Conservation (phyloP, 2,888 invertebrate genomes). For the Xylota segnis region DNA sequence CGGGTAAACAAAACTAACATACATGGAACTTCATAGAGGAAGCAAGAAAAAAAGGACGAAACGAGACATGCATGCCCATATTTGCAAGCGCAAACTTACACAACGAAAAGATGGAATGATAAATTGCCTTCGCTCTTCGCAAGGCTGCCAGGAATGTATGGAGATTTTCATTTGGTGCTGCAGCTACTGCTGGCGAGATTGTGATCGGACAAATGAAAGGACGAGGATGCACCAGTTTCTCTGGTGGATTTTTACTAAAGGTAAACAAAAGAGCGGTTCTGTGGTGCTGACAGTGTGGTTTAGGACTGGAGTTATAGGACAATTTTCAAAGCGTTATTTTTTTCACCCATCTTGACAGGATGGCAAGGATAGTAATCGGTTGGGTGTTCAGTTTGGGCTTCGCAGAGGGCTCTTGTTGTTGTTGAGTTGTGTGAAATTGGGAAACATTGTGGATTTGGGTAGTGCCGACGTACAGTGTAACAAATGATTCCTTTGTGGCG, state of each 20-base stretch:
- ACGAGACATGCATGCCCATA: constrained; percentile 46
- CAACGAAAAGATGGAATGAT: constrained; percentile 65
- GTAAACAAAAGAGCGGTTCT: constrained; percentile 62
- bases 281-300: constrained; percentile 70
- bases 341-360: constrained; percentile 36
- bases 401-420: neutral
- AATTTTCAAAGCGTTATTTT: constrained; percentile 45
- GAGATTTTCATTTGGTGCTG: constrained; percentile 44
- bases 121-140: constrained; percentile 54
- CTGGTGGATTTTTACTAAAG: constrained; percentile 38
- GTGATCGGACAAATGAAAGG: constrained; percentile 67
- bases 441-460: too few species aligned
- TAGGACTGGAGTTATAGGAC: constrained; percentile 46
- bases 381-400: constrained; percentile 20
- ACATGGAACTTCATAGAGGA: constrained; percentile 5
- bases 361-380: constrained; percentile 46
- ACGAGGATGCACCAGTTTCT: constrained; percentile 47
- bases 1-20: constrained; percentile 42
- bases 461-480: too few species aligned
- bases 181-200: constrained; percentile 30
- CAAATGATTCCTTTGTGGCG: too few species aligned
- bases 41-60: constrained; percentile 18
- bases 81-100: constrained; percentile 55
- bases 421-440: constrained; percentile 9
- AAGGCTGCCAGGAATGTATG: constrained; percentile 27